phyloP scores from a whole-genome alignment of 2,113 vertebrate species.

The Gymnogyps californianus region DNA sequence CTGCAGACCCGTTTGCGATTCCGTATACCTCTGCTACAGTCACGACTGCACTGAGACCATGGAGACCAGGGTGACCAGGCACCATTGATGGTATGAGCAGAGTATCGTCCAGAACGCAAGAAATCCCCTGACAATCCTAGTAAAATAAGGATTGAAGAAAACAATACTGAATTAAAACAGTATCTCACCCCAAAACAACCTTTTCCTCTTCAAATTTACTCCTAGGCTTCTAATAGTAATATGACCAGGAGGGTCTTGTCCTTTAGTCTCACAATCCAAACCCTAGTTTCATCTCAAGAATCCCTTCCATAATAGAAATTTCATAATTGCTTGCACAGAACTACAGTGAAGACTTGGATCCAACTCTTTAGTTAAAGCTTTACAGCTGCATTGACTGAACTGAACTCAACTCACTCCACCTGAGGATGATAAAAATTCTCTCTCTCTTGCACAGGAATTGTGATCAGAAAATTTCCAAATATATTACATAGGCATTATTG shows the following conservation, averaged over 20 bases:
- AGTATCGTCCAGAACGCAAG: conserved; percentile 85
- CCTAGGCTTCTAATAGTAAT: background rate
- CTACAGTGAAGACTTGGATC: background rate
- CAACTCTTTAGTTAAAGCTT: background rate
- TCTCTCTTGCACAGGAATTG: background rate
- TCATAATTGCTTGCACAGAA: background rate
- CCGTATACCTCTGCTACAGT: conserved; percentile 91
- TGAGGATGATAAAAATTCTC: background rate
- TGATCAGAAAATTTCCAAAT: background rate
- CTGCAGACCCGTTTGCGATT: conserved; percentile 90
- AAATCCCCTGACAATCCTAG: conserved; percentile 82
- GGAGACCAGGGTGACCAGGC: conserved; percentile 92
- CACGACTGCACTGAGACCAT: conserved; percentile 94
- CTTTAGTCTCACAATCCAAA: background rate
- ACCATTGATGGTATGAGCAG: conserved; percentile 86
- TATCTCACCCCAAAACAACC: background rate
- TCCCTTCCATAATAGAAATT: background rate
- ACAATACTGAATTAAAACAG: background rate
- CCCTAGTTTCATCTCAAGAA: background rate
- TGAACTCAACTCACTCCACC: background rate
- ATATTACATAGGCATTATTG: background rate
- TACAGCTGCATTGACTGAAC: background rate
- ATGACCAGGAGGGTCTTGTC: background rate
- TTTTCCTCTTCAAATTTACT: background rate
- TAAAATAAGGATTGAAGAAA: background rate